Base-by-base conservation (phyloP, 2,888 invertebrate genomes). In the Erynnis tages region DNA sequence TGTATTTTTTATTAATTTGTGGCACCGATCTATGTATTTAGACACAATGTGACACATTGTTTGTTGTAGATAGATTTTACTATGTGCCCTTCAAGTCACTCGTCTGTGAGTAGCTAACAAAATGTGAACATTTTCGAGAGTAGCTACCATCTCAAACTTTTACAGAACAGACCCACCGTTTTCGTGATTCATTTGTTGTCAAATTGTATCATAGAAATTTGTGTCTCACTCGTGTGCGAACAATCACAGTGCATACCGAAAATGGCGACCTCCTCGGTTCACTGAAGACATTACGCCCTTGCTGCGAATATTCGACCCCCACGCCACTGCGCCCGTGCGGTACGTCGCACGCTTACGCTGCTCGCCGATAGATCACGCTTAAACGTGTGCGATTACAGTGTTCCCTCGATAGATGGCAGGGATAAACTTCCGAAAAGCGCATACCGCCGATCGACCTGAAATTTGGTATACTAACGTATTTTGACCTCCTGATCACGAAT, bases 231-330 rank as follows among this genome's bases (percentile, higher is more conserved):
- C 17, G 52, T 52, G 38, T 52, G 14, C 29, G 14, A 38, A 17
- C 14, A 37, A 49, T 34, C 69, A 68, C 87, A 94, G 94, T 85
- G 92, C 91, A 79, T 93, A 94, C 91, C 94, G 94, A 89, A 94
- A 94, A 86, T 96, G 95, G 95, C 93, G 94, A 71, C 94, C 95
- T 75, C 95, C 95, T 66, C 92, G 94, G 85, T 93, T 94, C 91
- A 92, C 93, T 68, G 93, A 93, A 72, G 94, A 94, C 90, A 94
- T 94, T 78, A 93, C 93, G 74, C 94, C 93, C 85, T 90, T 94
- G 82, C 92, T 93, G 87, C 92, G 93, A 82, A 92, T 94, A 85
- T 94, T 94, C 91, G 94, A 93, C 93, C 94, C 93, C 64, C 90
- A 92, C 73, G 92, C 93, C 71, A 91, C 91, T 65, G 87, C 84